Conservation (phyloP, 1,140 invertebrate genomes). For the Pogonomyrmex barbatus region DNA sequence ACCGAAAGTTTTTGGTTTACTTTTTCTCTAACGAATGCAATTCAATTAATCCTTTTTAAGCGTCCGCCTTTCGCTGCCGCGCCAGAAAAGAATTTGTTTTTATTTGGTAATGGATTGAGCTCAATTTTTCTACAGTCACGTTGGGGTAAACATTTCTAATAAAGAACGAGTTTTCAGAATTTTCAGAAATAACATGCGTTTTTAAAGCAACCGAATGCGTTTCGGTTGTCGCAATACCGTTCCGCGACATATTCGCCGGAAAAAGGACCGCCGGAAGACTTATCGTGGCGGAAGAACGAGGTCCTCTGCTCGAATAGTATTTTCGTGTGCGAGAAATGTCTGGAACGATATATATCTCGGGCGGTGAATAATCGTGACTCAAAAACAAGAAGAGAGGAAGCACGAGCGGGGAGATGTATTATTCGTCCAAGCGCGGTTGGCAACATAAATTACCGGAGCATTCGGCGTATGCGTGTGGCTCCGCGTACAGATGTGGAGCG, state of each 20-base stretch:
- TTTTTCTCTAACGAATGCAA: conserved; percentile 48
- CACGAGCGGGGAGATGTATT: conserved; percentile 41
- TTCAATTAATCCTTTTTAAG: conserved; percentile 55
- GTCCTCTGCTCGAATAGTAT: conserved; percentile 52
- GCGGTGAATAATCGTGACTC: conserved; percentile 58
- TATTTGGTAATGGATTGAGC: conserved; percentile 44
- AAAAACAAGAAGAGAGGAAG: conserved; percentile 57
- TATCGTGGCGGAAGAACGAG: conserved; percentile 43
- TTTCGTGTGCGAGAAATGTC: conserved; percentile 59
- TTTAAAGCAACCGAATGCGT: conserved; percentile 53
- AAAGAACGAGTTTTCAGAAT: conserved; percentile 42
- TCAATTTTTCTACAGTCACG: conserved; percentile 29
- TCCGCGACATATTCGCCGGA: conserved; percentile 53
- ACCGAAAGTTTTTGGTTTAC: neutral
- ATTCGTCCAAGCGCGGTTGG: conserved; percentile 50
- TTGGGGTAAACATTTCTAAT: conserved; percentile 49
- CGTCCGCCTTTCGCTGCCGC: neutral
- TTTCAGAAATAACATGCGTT: conserved; percentile 50
- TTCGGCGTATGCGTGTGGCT: conserved; percentile 21
- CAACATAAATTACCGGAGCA: conserved; percentile 51
- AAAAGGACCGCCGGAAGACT: conserved; percentile 43
- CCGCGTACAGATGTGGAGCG: neutral
- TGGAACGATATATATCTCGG: conserved; percentile 59
- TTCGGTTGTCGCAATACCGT: conserved; percentile 50
- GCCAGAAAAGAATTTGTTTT: neutral